Evolutionary conservation across 35 echinoderm and acorn worm genomes (phyloP), one percentile per base, ranked within the genome.

Genomic region (Apostichopus californicus): DNA sequence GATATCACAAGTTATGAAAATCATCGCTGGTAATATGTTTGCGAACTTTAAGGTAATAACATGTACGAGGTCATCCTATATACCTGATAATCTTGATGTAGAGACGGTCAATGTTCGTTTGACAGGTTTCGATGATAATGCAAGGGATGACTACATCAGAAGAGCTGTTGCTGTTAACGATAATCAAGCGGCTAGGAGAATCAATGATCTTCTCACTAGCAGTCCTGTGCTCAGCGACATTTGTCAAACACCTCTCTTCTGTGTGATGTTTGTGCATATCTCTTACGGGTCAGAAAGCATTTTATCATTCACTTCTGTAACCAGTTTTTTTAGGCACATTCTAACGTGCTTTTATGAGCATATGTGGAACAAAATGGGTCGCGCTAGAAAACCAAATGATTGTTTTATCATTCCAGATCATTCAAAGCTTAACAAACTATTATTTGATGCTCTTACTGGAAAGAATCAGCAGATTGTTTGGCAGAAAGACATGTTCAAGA

Each of bases 11-110:
- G 1, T 84, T 18, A 84, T 84, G 2, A 22, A 58, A 56, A 61
- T 84, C 18, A 84, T 84, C 15, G 57, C 57, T 58, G 81, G 81
- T 1, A 85, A 85, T n/a, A 85, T 85, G 81, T 85, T 85, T 60
- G 14, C 81, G 21, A 59, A 85, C 24, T 85, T 9, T 15, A 85
- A 85, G 81, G 21, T 85, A 4, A 11, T 85, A 18, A 9, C 58
- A 21, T 21, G 15, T 58, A 57, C 81, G 23, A 56, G 54, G 5
- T 60, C 55, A 63, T 20, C 55, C 2, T 85, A 9, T 58, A 21
- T 85, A n/a, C 81, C 81, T 5, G 5, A n/a, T 5, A 9, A n/a
- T 60, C 14, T 60, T 1, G 81, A 85, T 60, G 54, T 55, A 17
- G 17, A 55, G 0, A 85, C 81, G 0, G 55, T 85, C 2, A 5